These are phyloP conservation scores for Antheraea assamensis DNA, from an alignment of 2,888 invertebrate genomes.

Conservation along the genomic window DNA sequence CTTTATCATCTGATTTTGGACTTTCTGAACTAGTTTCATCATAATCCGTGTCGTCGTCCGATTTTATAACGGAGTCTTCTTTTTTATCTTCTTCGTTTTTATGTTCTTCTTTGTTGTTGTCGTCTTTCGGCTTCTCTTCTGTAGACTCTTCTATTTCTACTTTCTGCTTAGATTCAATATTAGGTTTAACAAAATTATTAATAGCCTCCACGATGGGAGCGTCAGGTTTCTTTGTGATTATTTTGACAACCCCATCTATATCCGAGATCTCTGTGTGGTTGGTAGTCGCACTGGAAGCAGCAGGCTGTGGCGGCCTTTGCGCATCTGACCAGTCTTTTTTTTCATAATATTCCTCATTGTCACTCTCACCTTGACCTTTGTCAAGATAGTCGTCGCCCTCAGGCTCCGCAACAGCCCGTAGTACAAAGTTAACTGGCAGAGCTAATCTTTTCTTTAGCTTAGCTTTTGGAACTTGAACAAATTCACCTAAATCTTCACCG, in stretches of 20 bases:
- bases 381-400: constrained; percentile 64
- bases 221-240: constrained; percentile 49
- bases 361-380: constrained; percentile 60
- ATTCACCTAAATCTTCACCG: constrained; percentile 66
- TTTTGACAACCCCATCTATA: constrained; percentile 66
- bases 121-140: constrained; percentile 25
- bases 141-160: constrained; percentile 26
- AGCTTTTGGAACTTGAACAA: constrained; percentile 54
- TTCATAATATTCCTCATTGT: constrained; percentile 66
- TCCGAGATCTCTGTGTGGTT: constrained; percentile 56
- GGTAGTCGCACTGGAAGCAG: constrained; percentile 18
- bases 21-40: constrained; percentile 50
- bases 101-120: constrained; percentile 24
- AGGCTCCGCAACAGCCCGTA: constrained; percentile 61
- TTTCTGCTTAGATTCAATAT: constrained; percentile 21
- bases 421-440: constrained; percentile 59
- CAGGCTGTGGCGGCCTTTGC: constrained; percentile 43
- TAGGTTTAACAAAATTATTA: not conserved
- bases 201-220: constrained; percentile 38
- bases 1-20: constrained; percentile 45
- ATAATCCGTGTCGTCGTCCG: constrained; percentile 51
- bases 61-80: constrained; percentile 27
- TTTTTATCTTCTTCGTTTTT: constrained; percentile 27
- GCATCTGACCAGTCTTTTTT: constrained; percentile 71
- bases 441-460: constrained; percentile 72